These are phyloP conservation scores for Bombus picipes DNA, from an alignment of 1,140 invertebrate genomes.

Conservation along the genomic window DNA sequence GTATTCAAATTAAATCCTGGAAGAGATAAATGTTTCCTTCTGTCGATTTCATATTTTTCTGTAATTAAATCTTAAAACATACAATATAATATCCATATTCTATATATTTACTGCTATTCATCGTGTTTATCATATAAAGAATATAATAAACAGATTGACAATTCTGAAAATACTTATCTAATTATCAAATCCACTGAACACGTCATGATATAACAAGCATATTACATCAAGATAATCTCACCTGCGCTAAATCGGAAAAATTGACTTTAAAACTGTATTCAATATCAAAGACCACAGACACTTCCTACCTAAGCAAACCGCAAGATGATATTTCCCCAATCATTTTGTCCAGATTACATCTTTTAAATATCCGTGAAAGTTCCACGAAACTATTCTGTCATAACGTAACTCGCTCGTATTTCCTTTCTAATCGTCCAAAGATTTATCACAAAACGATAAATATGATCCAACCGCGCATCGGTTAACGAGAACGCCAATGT, in stretches of 20 bases:
- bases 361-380: constrained; percentile 24
- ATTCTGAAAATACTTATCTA: too few species aligned
- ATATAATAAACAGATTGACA: too few species aligned
- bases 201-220: too few species aligned
- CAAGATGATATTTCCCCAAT: too few species aligned
- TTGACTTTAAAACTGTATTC: too few species aligned
- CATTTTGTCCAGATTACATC: not conserved
- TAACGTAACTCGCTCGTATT: constrained; percentile 34
- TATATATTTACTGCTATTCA: too few species aligned
- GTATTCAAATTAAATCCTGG: not conserved
- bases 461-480: constrained; percentile 4
- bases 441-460: constrained; percentile 54
- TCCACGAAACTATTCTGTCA: not conserved
- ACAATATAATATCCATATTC: not conserved
- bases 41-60: not conserved
- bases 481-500: constrained; percentile 44
- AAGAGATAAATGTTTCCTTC: not conserved
- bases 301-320: too few species aligned
- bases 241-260: too few species aligned
- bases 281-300: too few species aligned
- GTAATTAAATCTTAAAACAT: not conserved
- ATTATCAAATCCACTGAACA: too few species aligned
- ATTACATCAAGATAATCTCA: too few species aligned
- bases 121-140: too few species aligned
- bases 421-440: constrained; percentile 32